Percentiles rank a stretch among this genome's conserved stretches.
phyloP scores from a whole-genome alignment of 1,140 invertebrate genomes.

The Listronotus oregonensis region DNA sequence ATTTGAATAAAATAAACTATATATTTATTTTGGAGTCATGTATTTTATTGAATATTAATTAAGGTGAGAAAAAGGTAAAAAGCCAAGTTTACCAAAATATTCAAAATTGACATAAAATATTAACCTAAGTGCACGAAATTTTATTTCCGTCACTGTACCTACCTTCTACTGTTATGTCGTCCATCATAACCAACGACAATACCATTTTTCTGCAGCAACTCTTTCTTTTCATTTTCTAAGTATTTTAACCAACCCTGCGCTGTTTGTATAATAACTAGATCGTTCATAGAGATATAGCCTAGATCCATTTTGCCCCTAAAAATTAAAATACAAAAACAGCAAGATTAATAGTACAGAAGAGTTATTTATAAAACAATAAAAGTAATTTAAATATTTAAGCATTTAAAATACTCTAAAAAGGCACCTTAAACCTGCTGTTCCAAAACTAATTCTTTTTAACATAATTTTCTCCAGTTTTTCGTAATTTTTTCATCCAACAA shows the following conservation, averaged over 20 bases:
- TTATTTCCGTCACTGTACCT: no score
- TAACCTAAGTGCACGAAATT: no score
- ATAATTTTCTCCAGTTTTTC: slow-evolving; percentile 64
- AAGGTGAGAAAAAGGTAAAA: no score
- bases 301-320: slow-evolving; percentile 85
- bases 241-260: slow-evolving; percentile 89
- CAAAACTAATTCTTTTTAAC: slow-evolving; percentile 65
- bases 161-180: slow-evolving; percentile 92
- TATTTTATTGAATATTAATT: no score
- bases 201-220: slow-evolving; percentile 65
- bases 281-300: slow-evolving; percentile 94
- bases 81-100: no score
- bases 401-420: neutral
- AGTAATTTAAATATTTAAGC: neutral
- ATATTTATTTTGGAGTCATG: no score
- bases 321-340: neutral
- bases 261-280: slow-evolving; percentile 97
- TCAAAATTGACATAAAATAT: no score
- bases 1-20: no score
- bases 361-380: neutral
- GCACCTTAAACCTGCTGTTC: slow-evolving; percentile 79
- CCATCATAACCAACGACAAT: slow-evolving; percentile 95
- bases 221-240: slow-evolving; percentile 63
- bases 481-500: slow-evolving; percentile 61
- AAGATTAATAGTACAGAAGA: neutral